phyloP scores from a whole-genome alignment of 1,140 invertebrate genomes.

The Plectrocnemia conspersa region DNA sequence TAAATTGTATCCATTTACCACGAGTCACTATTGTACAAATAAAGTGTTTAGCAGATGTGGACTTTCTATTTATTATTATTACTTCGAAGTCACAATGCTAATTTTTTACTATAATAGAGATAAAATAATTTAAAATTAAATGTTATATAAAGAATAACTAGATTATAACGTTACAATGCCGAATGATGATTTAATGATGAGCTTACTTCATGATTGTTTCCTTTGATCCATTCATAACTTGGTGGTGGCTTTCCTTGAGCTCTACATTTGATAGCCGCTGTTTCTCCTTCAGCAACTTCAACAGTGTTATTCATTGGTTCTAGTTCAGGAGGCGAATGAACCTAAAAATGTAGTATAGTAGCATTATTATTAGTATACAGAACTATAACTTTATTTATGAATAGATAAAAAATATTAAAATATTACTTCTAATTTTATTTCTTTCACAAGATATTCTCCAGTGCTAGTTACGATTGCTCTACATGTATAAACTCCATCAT shows the following conservation, averaged over 20 bases:
- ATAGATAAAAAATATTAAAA: slow-evolving; percentile 1
- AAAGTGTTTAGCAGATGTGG: too few relatives aligned
- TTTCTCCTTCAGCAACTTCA: slow-evolving; percentile 74
- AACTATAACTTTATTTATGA: neutral
- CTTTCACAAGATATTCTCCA: slow-evolving; percentile 67
- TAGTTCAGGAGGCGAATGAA: slow-evolving; percentile 73
- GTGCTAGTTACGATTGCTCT: slow-evolving; percentile 74
- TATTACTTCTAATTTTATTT: slow-evolving; percentile 73
- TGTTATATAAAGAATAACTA: neutral
- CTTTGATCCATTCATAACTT: slow-evolving; percentile 73
- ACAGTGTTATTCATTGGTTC: slow-evolving; percentile 52
- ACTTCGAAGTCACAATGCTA: too few relatives aligned
- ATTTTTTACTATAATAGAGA: too few relatives aligned
- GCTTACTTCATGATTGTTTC: slow-evolving; percentile 53
- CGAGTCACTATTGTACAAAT: too few relatives aligned
- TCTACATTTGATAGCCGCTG: slow-evolving; percentile 66
- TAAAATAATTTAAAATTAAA: neutral
- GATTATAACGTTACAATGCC: neutral
- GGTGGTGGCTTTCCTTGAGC: slow-evolving; percentile 80
- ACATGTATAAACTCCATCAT: slow-evolving; percentile 82
- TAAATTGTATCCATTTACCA: too few relatives aligned
- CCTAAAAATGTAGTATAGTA: slow-evolving; percentile 47
- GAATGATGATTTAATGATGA: neutral
- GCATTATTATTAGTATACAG: neutral
- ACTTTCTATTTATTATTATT: too few relatives aligned